Conservation (phyloP, 2,888 invertebrate species). For the Drosophila anceps region DNA sequence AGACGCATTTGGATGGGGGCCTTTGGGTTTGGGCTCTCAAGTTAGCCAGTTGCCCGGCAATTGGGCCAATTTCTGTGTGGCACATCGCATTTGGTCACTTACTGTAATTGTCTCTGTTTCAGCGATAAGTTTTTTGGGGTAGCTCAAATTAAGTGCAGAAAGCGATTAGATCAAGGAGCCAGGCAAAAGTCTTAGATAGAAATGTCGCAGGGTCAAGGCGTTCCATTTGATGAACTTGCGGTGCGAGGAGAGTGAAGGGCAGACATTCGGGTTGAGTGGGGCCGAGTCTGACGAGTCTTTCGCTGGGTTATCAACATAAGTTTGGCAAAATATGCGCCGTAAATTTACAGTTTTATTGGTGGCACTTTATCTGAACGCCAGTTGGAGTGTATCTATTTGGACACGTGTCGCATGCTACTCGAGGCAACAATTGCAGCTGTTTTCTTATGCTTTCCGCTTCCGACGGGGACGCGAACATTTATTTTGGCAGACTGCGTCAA, state of each 20-base stretch:
- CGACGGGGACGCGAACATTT: slow-evolving; percentile 46
- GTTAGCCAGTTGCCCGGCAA: slow-evolving; percentile 31
- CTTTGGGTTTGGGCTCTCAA: neutral
- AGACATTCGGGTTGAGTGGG: neutral
- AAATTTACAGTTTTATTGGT: slow-evolving; percentile 65
- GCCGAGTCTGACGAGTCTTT: slow-evolving; percentile 10
- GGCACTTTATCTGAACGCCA: slow-evolving; percentile 52
- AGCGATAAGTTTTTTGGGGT: slow-evolving; percentile 39
- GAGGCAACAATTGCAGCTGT: slow-evolving; percentile 55
- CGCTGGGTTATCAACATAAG: slow-evolving; percentile 57
- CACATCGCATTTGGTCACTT: slow-evolving; percentile 68
- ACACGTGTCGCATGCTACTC: slow-evolving; percentile 68
- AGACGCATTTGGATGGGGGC: slow-evolving; percentile 10
- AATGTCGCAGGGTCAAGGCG: slow-evolving; percentile 59
- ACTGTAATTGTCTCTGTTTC: slow-evolving; percentile 67
- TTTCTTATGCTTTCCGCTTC: slow-evolving; percentile 26
- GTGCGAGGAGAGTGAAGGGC: slow-evolving; percentile 2
- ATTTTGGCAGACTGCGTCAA: slow-evolving; percentile 60
- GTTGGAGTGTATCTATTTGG: slow-evolving; percentile 47
- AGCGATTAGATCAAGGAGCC: slow-evolving; percentile 55
- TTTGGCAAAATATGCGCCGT: slow-evolving; percentile 63
- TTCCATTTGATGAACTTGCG: slow-evolving; percentile 61
- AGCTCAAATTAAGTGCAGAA: slow-evolving; percentile 75
- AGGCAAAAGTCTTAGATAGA: slow-evolving; percentile 2
- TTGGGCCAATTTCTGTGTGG: slow-evolving; percentile 41